A percentile compares a stretch with the other conserved stretches of the same genome.
phyloP scores from a whole-genome alignment of 1,140 invertebrate species.

The Lordiphosa collinella region DNA sequence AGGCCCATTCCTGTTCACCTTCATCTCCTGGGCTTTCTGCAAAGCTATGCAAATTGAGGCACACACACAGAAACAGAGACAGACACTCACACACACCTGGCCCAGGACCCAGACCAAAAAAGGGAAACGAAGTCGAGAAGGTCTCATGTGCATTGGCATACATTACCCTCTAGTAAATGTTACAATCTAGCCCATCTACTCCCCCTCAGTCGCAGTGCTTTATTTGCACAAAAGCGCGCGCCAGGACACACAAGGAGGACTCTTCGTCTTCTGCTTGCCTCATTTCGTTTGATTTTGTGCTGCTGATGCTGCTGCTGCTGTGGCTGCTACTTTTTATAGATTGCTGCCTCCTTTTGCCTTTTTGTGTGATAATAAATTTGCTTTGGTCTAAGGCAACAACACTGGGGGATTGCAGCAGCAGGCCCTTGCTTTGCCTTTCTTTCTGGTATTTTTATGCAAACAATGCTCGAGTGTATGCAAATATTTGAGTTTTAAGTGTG shows the following conservation, averaged over 20 bases:
- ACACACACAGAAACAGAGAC: constrained; percentile 27
- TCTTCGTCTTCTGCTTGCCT: constrained; percentile 42
- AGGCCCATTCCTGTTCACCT: constrained; percentile 12
- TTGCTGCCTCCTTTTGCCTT: constrained; percentile 41
- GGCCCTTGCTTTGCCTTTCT: constrained; percentile 60
- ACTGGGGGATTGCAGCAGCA: constrained; percentile 39
- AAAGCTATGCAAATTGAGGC: constrained; percentile 72
- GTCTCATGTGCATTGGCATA: constrained; percentile 72
- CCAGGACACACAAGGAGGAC: not conserved
- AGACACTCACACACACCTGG: constrained; percentile 22
- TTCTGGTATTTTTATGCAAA: constrained; percentile 76
- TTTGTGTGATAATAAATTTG: constrained; percentile 76
- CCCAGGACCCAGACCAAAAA: constrained; percentile 17
- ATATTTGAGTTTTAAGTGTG: constrained; percentile 78
- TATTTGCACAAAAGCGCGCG: constrained; percentile 62
- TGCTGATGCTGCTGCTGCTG: constrained; percentile 20
- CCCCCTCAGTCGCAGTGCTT: constrained; percentile 14
- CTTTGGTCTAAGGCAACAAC: constrained; percentile 67
- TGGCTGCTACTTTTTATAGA: constrained; percentile 55
- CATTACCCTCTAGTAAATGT: constrained; percentile 70
- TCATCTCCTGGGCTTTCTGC: constrained; percentile 11
- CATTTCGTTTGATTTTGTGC: constrained; percentile 75
- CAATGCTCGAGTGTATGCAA: constrained; percentile 76
- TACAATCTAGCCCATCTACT: constrained; percentile 51
- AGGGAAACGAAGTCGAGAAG: constrained; percentile 36